These are phyloP conservation scores for Enteromius fasciolatus DNA, from an alignment of 2,797 vertebrate genomes.

Conservation along the genomic window DNA sequence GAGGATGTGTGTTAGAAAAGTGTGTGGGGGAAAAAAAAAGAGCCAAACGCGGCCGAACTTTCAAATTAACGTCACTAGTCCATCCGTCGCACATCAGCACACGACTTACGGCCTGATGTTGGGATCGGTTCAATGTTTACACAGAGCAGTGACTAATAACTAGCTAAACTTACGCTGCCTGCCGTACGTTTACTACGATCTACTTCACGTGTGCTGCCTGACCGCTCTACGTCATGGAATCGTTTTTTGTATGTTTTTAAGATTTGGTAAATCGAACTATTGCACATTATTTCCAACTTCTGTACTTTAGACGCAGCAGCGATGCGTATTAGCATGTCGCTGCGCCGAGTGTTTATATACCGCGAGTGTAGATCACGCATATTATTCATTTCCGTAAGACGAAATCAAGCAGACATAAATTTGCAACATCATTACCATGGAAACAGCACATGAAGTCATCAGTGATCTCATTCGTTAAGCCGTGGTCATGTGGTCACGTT, in stretches of 20 bases:
- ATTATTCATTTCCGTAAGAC: background rate
- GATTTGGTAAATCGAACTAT: slow-evolving; percentile 18
- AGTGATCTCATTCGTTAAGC: background rate
- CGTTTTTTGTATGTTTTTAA: slow-evolving; percentile 41
- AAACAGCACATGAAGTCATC: background rate
- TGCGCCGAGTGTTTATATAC: background rate
- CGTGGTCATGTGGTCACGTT: background rate
- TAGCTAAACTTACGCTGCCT: slow-evolving; percentile 42
- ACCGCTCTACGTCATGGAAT: slow-evolving; percentile 11
- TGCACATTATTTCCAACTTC: slow-evolving; percentile 16
- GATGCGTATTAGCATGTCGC: background rate
- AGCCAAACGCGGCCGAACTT: slow-evolving; percentile 5
- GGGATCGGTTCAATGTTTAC: slow-evolving; percentile 44
- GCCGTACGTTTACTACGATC: slow-evolving; percentile 37
- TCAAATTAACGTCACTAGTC: background rate
- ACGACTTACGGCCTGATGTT: slow-evolving; percentile 26
- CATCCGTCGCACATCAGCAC: slow-evolving; percentile 13
- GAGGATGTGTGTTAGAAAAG: slow-evolving; percentile 18
- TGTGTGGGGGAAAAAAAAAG: background rate
- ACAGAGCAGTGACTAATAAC: slow-evolving; percentile 40
- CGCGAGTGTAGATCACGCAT: background rate
- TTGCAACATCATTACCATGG: background rate
- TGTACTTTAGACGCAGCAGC: background rate
- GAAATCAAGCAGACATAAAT: background rate
- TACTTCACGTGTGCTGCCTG: slow-evolving; percentile 44